Percentiles rank a stretch among this genome's conserved stretches.
These are phyloP conservation scores for Gibbula magus DNA, from an alignment of 2,888 invertebrate genomes.

Conservation along the genomic window DNA sequence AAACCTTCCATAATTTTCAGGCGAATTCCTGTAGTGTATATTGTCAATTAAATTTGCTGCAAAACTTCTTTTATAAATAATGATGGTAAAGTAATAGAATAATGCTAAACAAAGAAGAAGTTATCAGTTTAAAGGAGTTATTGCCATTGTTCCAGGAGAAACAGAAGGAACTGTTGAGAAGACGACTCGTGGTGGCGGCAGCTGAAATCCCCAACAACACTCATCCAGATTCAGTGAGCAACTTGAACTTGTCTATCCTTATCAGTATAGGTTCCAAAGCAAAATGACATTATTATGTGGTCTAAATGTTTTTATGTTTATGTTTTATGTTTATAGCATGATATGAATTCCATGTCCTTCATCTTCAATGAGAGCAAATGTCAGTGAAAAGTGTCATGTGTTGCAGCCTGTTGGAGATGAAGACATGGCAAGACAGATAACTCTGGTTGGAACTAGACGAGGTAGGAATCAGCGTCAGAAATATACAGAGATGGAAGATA, in stretches of 20 bases:
- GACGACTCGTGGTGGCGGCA: constrained; percentile 79
- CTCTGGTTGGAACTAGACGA: constrained; percentile 57
- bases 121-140: not conserved
- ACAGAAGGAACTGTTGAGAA: constrained; percentile 37
- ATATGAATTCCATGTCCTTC: no score
- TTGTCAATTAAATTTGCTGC: no score
- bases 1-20: no score
- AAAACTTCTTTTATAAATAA: no score
- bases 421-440: constrained; percentile 53
- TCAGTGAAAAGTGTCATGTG: not conserved
- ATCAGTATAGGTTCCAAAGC: constrained; percentile 37
- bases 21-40: no score
- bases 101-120: not conserved
- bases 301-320: not conserved
- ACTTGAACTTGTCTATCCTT: not conserved
- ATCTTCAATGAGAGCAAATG: not conserved
- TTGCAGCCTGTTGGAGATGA: constrained; percentile 69
- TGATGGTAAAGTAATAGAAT: not conserved
- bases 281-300: constrained; percentile 59
- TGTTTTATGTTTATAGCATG: not conserved
- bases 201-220: constrained; percentile 85
- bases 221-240: constrained; percentile 80
- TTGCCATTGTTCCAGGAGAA: constrained; percentile 27
- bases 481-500: no score
- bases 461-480: no score